These are phyloP conservation scores for Eretmochelys imbricata DNA, from an alignment of 2,113 vertebrate species.

Conservation along the genomic window DNA sequence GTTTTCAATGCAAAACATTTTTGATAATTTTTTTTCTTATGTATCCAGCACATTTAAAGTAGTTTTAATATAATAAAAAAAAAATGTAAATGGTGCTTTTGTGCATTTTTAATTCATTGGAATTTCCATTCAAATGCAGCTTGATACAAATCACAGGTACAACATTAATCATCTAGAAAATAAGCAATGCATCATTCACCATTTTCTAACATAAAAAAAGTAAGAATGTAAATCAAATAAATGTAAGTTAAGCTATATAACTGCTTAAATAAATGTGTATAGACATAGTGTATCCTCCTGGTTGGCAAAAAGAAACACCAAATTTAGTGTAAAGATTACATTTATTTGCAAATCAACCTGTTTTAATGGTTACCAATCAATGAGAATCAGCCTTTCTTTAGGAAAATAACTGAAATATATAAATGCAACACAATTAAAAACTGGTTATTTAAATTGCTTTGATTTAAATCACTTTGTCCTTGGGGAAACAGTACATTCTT, in stretches of 20 bases:
- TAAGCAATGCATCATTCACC: not conserved
- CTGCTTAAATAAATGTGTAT: not conserved
- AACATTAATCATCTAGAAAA: not conserved
- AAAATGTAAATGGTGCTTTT: not conserved
- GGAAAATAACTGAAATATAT: not conserved
- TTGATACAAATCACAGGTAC: not conserved
- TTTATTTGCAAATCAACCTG: not conserved
- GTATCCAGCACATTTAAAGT: not conserved
- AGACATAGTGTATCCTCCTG: not conserved
- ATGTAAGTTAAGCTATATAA: not conserved
- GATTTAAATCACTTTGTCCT: not conserved
- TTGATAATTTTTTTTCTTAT: not conserved
- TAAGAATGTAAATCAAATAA: not conserved
- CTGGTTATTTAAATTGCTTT: not conserved
- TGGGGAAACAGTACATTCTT: constrained; percentile 14
- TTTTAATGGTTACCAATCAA: not conserved
- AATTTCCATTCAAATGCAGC: not conserved
- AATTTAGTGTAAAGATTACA: not conserved
- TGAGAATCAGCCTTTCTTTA: not conserved
- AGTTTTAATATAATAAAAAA: not conserved
- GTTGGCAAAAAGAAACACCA: not conserved
- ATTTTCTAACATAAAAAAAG: not conserved
- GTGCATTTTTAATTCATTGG: not conserved
- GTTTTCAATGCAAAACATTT: not conserved
- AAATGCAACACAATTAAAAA: not conserved